Base-by-base conservation (phyloP, 2,888 invertebrate genomes). In the Drosophila yooni region DNA sequence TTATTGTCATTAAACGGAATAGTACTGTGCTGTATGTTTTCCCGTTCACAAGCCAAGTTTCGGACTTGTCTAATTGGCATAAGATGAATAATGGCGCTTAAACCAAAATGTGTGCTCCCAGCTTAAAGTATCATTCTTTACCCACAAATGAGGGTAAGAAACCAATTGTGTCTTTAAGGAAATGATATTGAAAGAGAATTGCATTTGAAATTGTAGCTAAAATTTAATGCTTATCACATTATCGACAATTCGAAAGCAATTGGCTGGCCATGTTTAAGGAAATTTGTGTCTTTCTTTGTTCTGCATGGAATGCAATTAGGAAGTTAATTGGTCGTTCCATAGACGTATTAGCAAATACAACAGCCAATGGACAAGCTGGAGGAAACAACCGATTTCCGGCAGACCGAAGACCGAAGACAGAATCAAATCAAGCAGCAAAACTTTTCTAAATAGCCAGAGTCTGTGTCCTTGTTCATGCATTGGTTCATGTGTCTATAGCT, bases 341-440 rank as follows among this genome's bases (percentile, higher is more conserved):
- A 57, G 66, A 69, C 54, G 76, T 61, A 70, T 80, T 80, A 61
- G 53, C 43, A 21, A 74, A 76, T 51, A 73, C 57, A 74, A 88
- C 66, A 65, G 70, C 79, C 69, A 64, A 33, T 77, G 69, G 70
- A 36, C 29, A 61, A 48, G 70, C 58, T 65, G 8, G 33, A 71
- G 82, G 79, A 91, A 82, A 90, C 73, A 74, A 74, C 34, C 74
- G 78, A 90, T 88, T 84, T 88, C 90, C 87, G 59, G 56, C 43
- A 54, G 36, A 76, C 67, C 27, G 59, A 83, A 74, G 75, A 66
- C 75, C 36, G 53, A 83, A 74, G 75, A 66, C 75, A 66, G 73
- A 76, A 73, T 83, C 78, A 90, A 86, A 88, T 86, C 89, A 86
- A 81, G 86, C 86, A 72, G 83, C 79, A 88, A 86, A 89, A 88